Conservation (phyloP, 2,888 invertebrate genomes). For the Cheilosia soror region DNA sequence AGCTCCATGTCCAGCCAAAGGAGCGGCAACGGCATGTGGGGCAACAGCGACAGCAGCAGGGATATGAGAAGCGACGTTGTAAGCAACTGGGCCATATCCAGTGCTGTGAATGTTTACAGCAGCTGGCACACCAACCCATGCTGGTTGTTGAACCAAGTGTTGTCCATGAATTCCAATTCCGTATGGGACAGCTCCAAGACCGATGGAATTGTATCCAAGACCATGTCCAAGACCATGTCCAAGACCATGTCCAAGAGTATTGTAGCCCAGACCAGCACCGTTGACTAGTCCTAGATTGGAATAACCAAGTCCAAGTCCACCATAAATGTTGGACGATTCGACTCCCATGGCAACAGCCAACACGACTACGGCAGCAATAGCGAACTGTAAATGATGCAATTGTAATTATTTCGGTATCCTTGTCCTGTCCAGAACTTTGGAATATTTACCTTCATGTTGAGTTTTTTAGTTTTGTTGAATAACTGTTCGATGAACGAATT, state of each 20-base stretch:
- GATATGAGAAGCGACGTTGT: neutral
- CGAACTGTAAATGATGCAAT: constrained; percentile 78
- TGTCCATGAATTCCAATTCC: constrained; percentile 31
- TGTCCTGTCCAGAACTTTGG: neutral
- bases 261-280: constrained; percentile 3
- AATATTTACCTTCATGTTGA: constrained; percentile 70
- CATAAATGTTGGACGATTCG: constrained; percentile 78
- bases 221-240: constrained; percentile 19
- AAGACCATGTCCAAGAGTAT: constrained; percentile 10
- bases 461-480: constrained; percentile 76
- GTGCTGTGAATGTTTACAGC: constrained; percentile 11
- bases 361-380: constrained; percentile 81
- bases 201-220: constrained; percentile 15
- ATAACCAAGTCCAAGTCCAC: constrained; percentile 29
- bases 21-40: constrained; percentile 2
- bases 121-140: constrained; percentile 26
- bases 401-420: neutral
- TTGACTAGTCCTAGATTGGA: constrained; percentile 8
- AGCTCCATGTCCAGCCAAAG: constrained; percentile 53
- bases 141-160: constrained; percentile 70
- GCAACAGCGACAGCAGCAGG: constrained; percentile 5
- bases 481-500: constrained; percentile 41
- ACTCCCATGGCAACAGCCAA: constrained; percentile 81
- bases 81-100: constrained; percentile 32
- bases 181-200: constrained; percentile 19